A percentile compares a stretch with the other conserved stretches of the same genome.
Conservation (phyloP, 2,888 invertebrate species). For the Drosophila paracracens region DNA sequence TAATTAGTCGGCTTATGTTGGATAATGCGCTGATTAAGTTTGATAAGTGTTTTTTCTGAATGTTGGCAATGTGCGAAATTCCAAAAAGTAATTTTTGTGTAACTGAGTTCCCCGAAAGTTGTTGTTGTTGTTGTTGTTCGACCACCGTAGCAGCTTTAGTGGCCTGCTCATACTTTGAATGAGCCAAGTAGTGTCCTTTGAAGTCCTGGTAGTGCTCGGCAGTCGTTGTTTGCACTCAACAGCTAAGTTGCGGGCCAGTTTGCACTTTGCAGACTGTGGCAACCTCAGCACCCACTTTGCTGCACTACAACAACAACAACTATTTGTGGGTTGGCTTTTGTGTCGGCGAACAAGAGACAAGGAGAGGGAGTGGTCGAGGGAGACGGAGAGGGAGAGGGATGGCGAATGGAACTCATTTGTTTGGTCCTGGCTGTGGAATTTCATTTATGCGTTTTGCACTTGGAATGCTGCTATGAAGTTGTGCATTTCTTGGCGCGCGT, state of each 20-base stretch:
- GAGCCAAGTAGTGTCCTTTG: not conserved
- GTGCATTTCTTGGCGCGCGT: conserved; percentile 80
- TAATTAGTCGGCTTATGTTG: not conserved
- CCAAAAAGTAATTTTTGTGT: not conserved
- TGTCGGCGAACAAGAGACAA: not conserved
- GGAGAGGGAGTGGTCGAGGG: no score
- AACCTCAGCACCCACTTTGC: not conserved
- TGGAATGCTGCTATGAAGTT: conserved; percentile 76
- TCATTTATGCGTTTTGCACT: conserved; percentile 77
- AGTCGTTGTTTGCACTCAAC: conserved; percentile 18
- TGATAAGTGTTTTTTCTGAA: not conserved
- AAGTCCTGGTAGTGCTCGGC: not conserved
- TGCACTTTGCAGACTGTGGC: conserved; percentile 10
- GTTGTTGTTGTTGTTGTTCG: not conserved
- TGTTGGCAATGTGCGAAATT: not conserved
- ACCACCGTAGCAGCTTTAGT: not conserved
- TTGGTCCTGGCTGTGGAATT: conserved; percentile 60
- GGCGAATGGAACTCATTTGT: conserved; percentile 42
- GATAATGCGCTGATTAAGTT: not conserved
- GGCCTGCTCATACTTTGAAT: not conserved
- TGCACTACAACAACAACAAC: not conserved
- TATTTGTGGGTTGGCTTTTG: conserved; percentile 18
- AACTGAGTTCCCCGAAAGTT: not conserved
- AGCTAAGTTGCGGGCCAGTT: conserved; percentile 19
- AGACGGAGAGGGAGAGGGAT: no score